Base-by-base conservation (phyloP, 2,797 vertebrate species). In the Acipenser ruthenus region DNA sequence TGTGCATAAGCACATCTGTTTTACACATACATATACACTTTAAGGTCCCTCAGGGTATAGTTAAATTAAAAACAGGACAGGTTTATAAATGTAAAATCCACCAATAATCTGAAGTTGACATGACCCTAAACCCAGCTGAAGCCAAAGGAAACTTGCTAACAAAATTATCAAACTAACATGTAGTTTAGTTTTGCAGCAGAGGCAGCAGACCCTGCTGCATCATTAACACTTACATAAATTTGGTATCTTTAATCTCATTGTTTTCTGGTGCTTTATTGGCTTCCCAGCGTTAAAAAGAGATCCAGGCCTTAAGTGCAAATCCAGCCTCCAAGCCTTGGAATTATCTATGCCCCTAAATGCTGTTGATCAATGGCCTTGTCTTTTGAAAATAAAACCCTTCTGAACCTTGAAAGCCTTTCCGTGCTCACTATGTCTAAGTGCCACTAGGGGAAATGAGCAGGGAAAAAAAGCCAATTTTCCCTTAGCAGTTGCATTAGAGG, bases 301-400 rank as follows among this genome's bases (percentile, higher is more conserved):
- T 91, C 91, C 86, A 90, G 89, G 93, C 91, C 90, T 95, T 94
- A 90, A 89, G 89, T 86, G 87, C 88, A 91, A 91, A 93, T 91
- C 88, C 88, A 89, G 86, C 87, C 86, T 89, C 86, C 85, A 87
- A 90, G 86, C 87, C 85, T 85, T 81, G 81, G 88, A 88, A 90
- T 90, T 91, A 91, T 91, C 86, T 89, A 86, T 87, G 87, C 87
- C 87, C 89, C 90, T 90, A 89, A 87, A 89, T 87, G 84, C 83
- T 85, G 86, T 84, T 92, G 90, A 92, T 93, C 91, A 93, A 91
- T 91, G 87, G 85, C 86, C 86, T 86, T 83, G 88, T 90, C 89
- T 91, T 91, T 92, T 90, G 89, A 92, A 93, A 92, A 89, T 88
- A 92, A 94, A 96, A 94, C 92, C 91, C 91, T 90, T 89, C 93